Evolutionary conservation across 2,888 invertebrate species (phyloP).

Genomic region (Ophioninae sp.): DNA sequence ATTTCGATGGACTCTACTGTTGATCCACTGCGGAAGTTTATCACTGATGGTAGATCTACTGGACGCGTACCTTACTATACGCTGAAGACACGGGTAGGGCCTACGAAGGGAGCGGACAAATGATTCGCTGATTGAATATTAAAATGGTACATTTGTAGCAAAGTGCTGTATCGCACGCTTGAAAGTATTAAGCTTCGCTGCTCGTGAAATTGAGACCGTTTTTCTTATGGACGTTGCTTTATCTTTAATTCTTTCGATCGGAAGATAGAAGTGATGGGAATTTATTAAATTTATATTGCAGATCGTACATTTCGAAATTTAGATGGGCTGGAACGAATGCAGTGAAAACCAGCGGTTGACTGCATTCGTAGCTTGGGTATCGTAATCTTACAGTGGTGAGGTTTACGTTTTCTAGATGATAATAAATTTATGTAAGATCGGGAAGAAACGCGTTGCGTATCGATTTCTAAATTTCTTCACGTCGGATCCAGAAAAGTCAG

Average conservation of each 20-base stretch:
- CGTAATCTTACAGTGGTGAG: not conserved
- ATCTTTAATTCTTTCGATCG: not conserved
- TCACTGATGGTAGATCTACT: not conserved
- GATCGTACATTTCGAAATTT: constrained; percentile 2
- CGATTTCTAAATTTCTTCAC: constrained; percentile 31
- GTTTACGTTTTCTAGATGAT: constrained; percentile 13
- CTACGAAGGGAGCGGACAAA: not conserved
- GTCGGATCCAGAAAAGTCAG: not conserved
- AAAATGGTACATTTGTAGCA: not conserved
- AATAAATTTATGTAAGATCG: constrained; percentile 2
- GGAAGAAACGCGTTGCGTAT: constrained; percentile 12
- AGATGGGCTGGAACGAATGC: constrained; percentile 6
- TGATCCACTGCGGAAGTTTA: constrained; percentile 4
- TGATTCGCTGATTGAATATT: not conserved
- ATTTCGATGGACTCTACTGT: constrained; percentile 10
- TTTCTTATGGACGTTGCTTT: not conserved
- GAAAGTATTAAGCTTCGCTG: not conserved
- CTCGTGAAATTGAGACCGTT: not conserved
- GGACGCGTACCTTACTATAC: not conserved
- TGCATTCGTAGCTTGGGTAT: no score
- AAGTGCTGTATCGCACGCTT: not conserved
- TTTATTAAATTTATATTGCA: constrained; percentile 49
- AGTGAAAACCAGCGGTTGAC: not conserved
- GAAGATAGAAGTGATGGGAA: constrained; percentile 20
- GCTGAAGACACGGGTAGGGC: not conserved